phyloP scores from a whole-genome alignment of 2,888 invertebrate genomes.

The Diachrysia chrysitis region DNA sequence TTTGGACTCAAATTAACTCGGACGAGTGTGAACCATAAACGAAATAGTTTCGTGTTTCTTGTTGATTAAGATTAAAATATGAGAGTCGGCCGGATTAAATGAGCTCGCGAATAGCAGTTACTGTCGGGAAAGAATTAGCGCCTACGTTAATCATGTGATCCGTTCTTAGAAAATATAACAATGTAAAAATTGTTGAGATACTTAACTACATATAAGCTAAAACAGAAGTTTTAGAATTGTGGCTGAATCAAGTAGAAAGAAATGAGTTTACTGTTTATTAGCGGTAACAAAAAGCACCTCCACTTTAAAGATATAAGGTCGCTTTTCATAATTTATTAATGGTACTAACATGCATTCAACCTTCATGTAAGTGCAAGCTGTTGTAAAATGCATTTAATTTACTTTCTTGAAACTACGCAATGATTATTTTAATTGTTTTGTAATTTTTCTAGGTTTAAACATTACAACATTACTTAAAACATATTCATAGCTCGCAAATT shows the following conservation, averaged over 20 bases:
- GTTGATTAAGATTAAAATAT: constrained; percentile 50
- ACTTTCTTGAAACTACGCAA: constrained; percentile 4
- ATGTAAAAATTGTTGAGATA: constrained; percentile 20
- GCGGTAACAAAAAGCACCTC: not conserved
- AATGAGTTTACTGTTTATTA: constrained; percentile 8
- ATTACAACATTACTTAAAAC: not conserved
- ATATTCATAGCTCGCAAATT: not conserved
- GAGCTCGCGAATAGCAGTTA: constrained; percentile 33
- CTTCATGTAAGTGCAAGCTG: not conserved
- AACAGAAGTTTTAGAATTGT: not conserved
- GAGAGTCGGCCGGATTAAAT: constrained; percentile 21
- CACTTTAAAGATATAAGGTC: not conserved
- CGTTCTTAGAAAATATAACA: constrained; percentile 17
- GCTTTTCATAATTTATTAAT: not conserved
- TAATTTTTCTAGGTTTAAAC: not conserved
- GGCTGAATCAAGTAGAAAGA: not conserved
- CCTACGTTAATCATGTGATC: not conserved
- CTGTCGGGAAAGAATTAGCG: constrained; percentile 30
- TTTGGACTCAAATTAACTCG: constrained; percentile 64
- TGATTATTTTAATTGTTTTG: not conserved
- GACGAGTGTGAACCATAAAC: constrained; percentile 55
- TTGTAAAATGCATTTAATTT: not conserved
- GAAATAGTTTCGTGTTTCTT: constrained; percentile 38
- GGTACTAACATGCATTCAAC: not conserved
- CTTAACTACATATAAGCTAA: constrained; percentile 15